Conservation (phyloP, 2,888 invertebrate species). For the Cenopis cana region DNA sequence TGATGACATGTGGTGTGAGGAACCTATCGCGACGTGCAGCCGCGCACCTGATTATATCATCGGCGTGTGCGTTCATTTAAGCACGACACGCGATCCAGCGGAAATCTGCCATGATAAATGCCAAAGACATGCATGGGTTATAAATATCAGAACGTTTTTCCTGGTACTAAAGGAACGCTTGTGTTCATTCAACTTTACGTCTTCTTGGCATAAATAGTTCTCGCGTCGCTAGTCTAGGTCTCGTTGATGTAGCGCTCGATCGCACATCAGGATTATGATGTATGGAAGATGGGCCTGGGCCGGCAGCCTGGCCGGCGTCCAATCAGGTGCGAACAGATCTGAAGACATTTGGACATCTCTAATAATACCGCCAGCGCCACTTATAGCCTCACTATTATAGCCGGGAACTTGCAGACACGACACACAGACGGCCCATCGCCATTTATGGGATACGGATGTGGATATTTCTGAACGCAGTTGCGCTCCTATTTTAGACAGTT, state of each 20-base stretch:
- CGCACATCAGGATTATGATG: conserved; percentile 33
- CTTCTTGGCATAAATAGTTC: background rate
- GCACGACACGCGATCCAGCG: conserved; percentile 1
- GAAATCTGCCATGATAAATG: conserved; percentile 13
- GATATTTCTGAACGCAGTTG: conserved; percentile 40
- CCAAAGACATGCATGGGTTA: conserved; percentile 3
- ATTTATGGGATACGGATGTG: conserved; percentile 46
- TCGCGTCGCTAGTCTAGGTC: background rate
- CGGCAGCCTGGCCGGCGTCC: conserved; percentile 67
- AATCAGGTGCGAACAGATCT: conserved; percentile 77
- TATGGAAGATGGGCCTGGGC: conserved; percentile 22
- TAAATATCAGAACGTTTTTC: background rate
- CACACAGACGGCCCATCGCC: conserved; percentile 55
- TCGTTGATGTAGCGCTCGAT: background rate
- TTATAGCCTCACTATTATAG: conserved; percentile 80
- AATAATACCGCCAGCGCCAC: conserved; percentile 74
- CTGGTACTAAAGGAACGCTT: background rate
- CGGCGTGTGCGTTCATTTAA: conserved; percentile 12
- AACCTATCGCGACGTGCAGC: conserved; percentile 9
- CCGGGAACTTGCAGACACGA: conserved; percentile 66
- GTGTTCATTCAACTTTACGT: conserved; percentile 19
- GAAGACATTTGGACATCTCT: conserved; percentile 73
- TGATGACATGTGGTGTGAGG: conserved; percentile 14
- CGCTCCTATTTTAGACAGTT: conserved; percentile 26
- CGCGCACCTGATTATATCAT: conserved; percentile 22